phyloP scores from a whole-genome alignment of 2,888 invertebrate genomes.

The Zygothrica quintamaculata region DNA sequence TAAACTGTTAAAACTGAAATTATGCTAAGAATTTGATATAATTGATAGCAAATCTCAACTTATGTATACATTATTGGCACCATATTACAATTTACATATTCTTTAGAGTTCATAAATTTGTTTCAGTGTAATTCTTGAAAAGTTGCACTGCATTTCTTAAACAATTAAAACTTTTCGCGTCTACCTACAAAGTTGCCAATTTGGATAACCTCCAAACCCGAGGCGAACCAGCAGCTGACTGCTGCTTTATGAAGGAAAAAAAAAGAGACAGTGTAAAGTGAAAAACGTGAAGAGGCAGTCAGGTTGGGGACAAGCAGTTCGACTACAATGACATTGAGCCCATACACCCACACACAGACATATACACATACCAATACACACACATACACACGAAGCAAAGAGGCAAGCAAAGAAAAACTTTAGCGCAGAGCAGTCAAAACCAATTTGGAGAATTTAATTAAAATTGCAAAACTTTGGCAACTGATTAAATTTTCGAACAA shows the following conservation, averaged over 20 bases:
- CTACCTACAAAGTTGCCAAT: conserved; percentile 78
- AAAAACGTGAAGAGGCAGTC: conserved; percentile 25
- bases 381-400: conserved; percentile 1
- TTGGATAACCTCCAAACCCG: conserved; percentile 74
- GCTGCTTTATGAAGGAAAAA: too few species aligned
- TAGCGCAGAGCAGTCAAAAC: conserved; percentile 81
- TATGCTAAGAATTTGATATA: background rate
- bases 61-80: too few species aligned
- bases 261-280: conserved; percentile 49
- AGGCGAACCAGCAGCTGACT: conserved; percentile 45
- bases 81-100: too few species aligned
- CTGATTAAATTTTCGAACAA: conserved; percentile 80
- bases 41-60: background rate
- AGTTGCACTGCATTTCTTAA: conserved; percentile 62
- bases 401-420: conserved; percentile 67
- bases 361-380: conserved; percentile 10
- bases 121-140: conserved; percentile 40
- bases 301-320: conserved; percentile 27
- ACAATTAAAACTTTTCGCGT: conserved; percentile 73
- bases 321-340: conserved; percentile 44
- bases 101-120: too few species aligned
- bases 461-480: conserved; percentile 83
- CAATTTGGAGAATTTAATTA: conserved; percentile 84
- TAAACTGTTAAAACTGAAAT: background rate
- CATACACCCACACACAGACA: conserved; percentile 7